These are phyloP conservation scores for Solea solea DNA, from an alignment of 2,113 vertebrate genomes.

Conservation along the genomic window DNA sequence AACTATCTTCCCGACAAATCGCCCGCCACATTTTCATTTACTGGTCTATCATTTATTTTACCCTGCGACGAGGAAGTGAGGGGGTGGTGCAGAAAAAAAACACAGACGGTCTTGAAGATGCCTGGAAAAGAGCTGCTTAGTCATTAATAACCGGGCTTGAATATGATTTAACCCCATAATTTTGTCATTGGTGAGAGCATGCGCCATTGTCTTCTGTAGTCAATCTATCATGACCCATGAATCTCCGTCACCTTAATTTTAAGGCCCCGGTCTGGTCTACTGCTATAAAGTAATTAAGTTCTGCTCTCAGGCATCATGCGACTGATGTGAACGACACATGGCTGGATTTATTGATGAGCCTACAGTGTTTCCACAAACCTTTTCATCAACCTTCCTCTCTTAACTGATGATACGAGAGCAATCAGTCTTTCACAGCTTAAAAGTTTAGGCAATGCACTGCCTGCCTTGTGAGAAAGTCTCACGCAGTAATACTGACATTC, in stretches of 20 bases:
- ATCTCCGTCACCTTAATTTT: conserved; percentile 48
- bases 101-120: conserved; percentile 52
- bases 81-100: conserved; percentile 20
- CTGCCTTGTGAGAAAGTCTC: conserved; percentile 23
- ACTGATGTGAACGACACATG: conserved; percentile 3
- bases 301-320: neutral
- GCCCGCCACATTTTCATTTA: conserved; percentile 62
- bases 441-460: conserved; percentile 17
- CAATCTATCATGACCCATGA: conserved; percentile 56
- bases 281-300: conserved; percentile 16
- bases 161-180: conserved; percentile 55
- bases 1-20: conserved; percentile 76
- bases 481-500: conserved; percentile 29
- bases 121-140: conserved; percentile 46
- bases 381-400: conserved; percentile 42
- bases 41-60: conserved; percentile 66
- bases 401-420: conserved; percentile 30
- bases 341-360: conserved; percentile 52
- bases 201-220: conserved; percentile 44
- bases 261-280: conserved; percentile 12
- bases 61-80: conserved; percentile 41
- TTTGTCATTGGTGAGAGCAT: conserved; percentile 38
- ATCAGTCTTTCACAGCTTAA: conserved; percentile 38
- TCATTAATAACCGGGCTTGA: conserved; percentile 69
- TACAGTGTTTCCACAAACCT: conserved; percentile 32